A percentile compares a stretch with the other conserved stretches of the same genome.
Conservation (phyloP, 2,797 vertebrate species). For the Manis pentadactyla region DNA sequence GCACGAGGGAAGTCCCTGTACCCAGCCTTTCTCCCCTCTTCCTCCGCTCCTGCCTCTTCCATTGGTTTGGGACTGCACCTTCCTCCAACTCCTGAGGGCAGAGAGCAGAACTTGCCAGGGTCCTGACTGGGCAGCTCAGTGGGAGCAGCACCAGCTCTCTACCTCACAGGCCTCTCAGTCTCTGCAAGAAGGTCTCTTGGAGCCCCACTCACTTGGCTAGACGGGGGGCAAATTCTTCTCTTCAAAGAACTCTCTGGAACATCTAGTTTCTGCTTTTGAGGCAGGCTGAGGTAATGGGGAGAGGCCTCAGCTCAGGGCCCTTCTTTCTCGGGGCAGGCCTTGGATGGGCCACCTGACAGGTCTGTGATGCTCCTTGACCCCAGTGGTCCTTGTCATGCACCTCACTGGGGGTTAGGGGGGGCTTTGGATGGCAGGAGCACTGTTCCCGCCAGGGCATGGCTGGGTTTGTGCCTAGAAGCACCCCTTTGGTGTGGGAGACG, state of each 20-base stretch:
- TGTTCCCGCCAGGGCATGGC: not conserved
- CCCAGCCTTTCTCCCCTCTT: not conserved
- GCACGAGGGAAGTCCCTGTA: fast-evolving
- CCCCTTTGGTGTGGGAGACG: not conserved
- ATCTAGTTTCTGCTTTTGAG: not conserved
- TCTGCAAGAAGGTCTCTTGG: not conserved
- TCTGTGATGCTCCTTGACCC: not conserved
- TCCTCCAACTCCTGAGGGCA: not conserved
- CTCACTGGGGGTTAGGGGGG: not conserved
- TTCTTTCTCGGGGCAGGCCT: not conserved
- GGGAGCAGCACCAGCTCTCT: not conserved
- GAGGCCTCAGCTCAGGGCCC: not conserved
- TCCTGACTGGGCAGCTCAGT: not conserved
- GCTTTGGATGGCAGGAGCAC: not conserved
- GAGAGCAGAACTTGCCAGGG: not conserved
- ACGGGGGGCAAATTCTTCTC: not conserved
- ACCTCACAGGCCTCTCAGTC: not conserved
- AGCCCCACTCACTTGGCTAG: not conserved
- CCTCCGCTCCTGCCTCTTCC: not conserved
- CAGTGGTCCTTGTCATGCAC: fast-evolving
- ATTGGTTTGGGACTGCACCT: not conserved
- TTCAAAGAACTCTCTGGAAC: not conserved
- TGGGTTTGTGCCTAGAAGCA: not conserved
- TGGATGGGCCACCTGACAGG: fast-evolving
- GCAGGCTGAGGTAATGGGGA: not conserved